These are phyloP conservation scores for Dolichomitus sp. DNA, from an alignment of 2,888 invertebrate genomes.

Conservation along the genomic window DNA sequence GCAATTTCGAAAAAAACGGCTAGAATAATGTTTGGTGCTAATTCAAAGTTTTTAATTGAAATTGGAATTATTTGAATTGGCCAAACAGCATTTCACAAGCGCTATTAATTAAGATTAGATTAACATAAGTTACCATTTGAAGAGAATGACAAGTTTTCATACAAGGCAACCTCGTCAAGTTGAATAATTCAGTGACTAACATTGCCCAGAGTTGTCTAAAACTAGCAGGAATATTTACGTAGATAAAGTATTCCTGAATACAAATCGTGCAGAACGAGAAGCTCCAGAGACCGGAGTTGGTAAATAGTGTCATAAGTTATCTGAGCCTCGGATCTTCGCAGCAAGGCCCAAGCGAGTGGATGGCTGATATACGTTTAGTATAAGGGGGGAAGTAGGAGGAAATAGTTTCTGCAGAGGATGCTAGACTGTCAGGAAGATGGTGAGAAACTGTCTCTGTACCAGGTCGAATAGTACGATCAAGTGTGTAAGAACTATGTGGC, in stretches of 20 bases:
- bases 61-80: neutral
- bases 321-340: constrained; percentile 16
- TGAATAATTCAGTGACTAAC: constrained; percentile 21
- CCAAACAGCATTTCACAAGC: neutral
- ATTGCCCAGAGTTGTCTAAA: constrained; percentile 12
- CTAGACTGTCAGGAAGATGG: neutral
- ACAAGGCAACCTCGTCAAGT: neutral
- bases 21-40: neutral
- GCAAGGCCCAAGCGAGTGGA: neutral
- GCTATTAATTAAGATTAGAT: neutral
- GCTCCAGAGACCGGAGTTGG: constrained; percentile 14
- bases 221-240: constrained; percentile 6
- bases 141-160: neutral
- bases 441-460: constrained; percentile 12
- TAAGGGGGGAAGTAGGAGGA: constrained; percentile 1
- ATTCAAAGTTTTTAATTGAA: neutral
- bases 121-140: neutral
- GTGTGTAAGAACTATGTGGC: neutral
- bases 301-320: constrained; percentile 40
- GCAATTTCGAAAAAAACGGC: neutral
- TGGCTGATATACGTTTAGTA: neutral
- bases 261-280: constrained; percentile 6
- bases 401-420: neutral
- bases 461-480: constrained; percentile 14
- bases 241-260: neutral